phyloP scores from a whole-genome alignment of 2,888 invertebrate species.

The Ormyrus labotus region DNA sequence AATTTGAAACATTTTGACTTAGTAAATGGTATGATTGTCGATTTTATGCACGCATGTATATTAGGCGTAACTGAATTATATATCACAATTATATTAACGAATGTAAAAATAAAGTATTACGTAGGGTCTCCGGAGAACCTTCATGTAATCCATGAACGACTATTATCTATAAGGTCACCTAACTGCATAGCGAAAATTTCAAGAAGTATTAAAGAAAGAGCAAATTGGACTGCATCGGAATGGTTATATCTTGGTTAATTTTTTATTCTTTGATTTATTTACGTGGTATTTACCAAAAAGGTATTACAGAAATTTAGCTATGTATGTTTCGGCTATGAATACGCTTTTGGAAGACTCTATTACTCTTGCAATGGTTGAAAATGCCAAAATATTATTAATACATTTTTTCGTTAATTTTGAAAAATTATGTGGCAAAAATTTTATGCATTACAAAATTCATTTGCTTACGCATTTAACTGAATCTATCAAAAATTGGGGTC shows the following conservation, averaged over 20 bases:
- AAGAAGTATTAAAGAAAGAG: not conserved
- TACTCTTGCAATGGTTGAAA: not conserved
- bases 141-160: not conserved
- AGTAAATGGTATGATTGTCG: not conserved
- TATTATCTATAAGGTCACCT: not conserved
- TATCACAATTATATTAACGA: not conserved
- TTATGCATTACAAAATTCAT: too few species aligned
- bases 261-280: not conserved
- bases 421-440: too few species aligned
- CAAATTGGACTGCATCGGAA: conserved; percentile 1
- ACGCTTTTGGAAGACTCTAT: not conserved
- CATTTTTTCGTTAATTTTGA: too few species aligned
- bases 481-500: not conserved
- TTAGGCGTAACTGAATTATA: conserved; percentile 2
- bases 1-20: conserved; percentile 27
- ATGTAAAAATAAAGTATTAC: conserved; percentile 1
- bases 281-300: not conserved
- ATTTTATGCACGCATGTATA: conserved; percentile 4
- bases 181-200: not conserved
- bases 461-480: not conserved
- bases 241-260: not conserved
- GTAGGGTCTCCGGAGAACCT: not conserved
- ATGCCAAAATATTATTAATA: not conserved
- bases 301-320: not conserved
- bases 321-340: not conserved